These are phyloP conservation scores for Aphelenchoides fujianensis DNA, from an alignment of 1,140 invertebrate genomes.

Conservation along the genomic window DNA sequence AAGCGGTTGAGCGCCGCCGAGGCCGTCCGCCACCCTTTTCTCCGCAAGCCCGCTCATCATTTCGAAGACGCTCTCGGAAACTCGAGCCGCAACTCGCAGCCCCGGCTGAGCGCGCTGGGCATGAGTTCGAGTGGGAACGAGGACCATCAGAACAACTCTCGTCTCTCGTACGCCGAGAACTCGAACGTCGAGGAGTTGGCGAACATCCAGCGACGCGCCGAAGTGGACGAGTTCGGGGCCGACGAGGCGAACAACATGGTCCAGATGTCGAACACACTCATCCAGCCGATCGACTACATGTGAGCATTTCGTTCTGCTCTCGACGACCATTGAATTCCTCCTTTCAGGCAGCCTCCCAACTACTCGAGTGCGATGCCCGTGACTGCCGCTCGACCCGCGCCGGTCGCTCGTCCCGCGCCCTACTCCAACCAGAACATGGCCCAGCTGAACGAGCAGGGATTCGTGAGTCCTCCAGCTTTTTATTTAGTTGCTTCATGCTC, in stretches of 20 bases:
- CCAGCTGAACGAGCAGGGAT: background rate
- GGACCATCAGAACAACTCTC: slow-evolving; percentile 14
- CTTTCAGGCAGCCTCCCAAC: background rate
- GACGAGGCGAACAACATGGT: too few species aligned
- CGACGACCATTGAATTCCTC: too few species aligned
- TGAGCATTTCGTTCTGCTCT: too few species aligned
- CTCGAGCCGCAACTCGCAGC: background rate
- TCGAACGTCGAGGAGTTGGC: slow-evolving; percentile 18
- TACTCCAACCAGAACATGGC: background rate
- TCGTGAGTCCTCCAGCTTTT: too few species aligned
- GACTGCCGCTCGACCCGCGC: background rate
- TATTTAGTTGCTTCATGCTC: too few species aligned
- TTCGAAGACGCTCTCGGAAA: slow-evolving; percentile 10
- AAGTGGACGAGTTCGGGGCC: slow-evolving; percentile 6
- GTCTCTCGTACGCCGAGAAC: slow-evolving; percentile 2
- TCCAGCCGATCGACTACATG: slow-evolving; percentile 19
- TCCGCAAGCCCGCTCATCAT: slow-evolving; percentile 66
- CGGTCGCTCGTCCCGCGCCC: background rate
- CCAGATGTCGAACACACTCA: too few species aligned
- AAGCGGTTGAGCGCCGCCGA: slow-evolving; percentile 93
- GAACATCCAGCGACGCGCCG: slow-evolving; percentile 11
- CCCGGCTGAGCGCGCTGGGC: background rate
- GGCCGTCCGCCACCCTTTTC: slow-evolving; percentile 93
- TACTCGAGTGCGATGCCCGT: background rate
- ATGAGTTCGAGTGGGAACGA: background rate